phyloP scores from a whole-genome alignment of 2,888 invertebrate species.

The Aplocera efformata region DNA sequence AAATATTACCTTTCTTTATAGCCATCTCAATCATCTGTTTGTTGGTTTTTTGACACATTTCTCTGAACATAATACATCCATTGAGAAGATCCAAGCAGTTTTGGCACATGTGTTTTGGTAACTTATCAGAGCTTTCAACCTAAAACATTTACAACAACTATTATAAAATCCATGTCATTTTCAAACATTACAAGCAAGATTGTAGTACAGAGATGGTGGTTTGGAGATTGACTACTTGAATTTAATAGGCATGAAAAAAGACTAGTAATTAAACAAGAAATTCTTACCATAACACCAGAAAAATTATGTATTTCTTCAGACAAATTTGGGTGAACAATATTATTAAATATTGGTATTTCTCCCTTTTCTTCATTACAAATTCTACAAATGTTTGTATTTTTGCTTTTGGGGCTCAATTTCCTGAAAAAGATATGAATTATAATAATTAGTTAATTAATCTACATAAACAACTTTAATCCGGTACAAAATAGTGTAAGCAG shows the following conservation, averaged over 20 bases:
- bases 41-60: constrained; percentile 61
- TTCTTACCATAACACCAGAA: constrained; percentile 60
- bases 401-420: constrained; percentile 18
- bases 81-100: constrained; percentile 61
- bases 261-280: too few species aligned
- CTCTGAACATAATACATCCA: constrained; percentile 65
- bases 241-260: too few species aligned
- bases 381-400: constrained; percentile 45
- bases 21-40: constrained; percentile 44
- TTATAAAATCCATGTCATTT: too few species aligned
- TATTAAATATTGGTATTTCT: constrained; percentile 62
- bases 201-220: too few species aligned
- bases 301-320: constrained; percentile 61
- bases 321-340: constrained; percentile 53
- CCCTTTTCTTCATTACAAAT: constrained; percentile 59
- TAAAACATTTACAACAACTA: too few species aligned
- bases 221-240: too few species aligned
- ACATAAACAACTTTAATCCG: too few species aligned
- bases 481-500: too few species aligned
- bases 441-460: too few species aligned
- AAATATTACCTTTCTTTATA: constrained; percentile 67
- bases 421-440: constrained; percentile 28
- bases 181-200: too few species aligned
- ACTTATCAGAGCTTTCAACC: constrained; percentile 52
- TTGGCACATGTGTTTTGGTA: constrained; percentile 61